Percentiles rank a stretch among this genome's conserved stretches.
Conservation (phyloP, 2,797 vertebrate species). For the Todus mexicanus region DNA sequence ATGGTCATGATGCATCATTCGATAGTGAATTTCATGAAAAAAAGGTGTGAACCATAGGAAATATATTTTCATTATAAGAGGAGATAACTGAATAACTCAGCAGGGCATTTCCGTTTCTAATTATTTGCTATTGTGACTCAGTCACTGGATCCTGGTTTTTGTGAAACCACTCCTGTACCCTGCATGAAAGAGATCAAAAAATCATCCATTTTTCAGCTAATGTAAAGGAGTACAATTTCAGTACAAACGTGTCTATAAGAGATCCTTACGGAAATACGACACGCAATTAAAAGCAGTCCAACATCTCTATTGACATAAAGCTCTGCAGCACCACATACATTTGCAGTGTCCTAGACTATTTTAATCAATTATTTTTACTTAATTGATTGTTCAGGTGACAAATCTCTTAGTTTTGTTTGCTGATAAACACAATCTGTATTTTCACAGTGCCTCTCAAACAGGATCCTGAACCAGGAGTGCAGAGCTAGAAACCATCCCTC, state of each 20-base stretch:
- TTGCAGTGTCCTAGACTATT: not conserved
- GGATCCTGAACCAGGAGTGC: not conserved
- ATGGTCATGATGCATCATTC: constrained; percentile 5
- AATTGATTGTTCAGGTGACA: not conserved
- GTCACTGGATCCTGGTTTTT: not conserved
- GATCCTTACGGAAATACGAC: not conserved
- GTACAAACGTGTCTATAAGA: not conserved
- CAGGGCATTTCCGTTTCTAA: not conserved
- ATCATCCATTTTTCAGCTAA: not conserved
- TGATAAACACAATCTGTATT: not conserved
- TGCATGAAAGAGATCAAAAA: not conserved
- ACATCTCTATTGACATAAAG: not conserved
- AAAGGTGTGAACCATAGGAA: not conserved
- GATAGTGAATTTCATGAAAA: not conserved
- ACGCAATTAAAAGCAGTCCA: not conserved
- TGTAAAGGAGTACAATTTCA: not conserved
- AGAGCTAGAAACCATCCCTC: not conserved
- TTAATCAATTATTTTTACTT: not conserved
- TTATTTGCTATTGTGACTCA: constrained; percentile 28
- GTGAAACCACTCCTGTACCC: not conserved
- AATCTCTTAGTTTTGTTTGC: not conserved
- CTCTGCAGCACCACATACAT: not conserved
- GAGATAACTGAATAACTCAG: not conserved
- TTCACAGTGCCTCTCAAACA: not conserved
- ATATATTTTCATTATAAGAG: constrained; percentile 12